Percentiles rank a stretch among this genome's conserved stretches.
phyloP scores from a whole-genome alignment of 2,888 invertebrate genomes.

The Pantelozetes paolii region DNA sequence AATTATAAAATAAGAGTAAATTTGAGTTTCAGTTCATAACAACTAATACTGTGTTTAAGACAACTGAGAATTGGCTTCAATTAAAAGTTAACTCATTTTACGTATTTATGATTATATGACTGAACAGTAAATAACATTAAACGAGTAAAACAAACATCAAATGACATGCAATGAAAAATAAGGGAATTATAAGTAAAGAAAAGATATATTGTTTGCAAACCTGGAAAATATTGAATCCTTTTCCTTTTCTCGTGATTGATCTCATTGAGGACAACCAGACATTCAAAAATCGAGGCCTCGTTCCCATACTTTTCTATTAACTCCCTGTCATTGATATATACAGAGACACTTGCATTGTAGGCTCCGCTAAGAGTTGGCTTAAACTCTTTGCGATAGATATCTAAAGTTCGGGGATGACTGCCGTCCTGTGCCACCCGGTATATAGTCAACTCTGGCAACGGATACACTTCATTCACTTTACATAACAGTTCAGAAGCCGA shows the following conservation, averaged over 20 bases:
- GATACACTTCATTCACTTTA: constrained; percentile 48
- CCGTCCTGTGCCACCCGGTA: constrained; percentile 45
- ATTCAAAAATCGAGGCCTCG: constrained; percentile 43
- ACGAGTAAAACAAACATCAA: constrained; percentile 1
- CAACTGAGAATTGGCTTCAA: constrained; percentile 23
- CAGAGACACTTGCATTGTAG: constrained; percentile 35
- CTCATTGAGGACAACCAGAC: constrained; percentile 43
- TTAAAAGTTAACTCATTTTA: constrained; percentile 19
- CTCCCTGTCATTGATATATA: constrained; percentile 31
- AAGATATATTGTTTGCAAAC: too few relatives aligned
- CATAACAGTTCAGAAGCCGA: constrained; percentile 44
- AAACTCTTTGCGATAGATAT: not conserved
- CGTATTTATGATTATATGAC: not conserved
- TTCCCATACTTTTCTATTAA: constrained; percentile 36
- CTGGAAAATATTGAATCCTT: constrained; percentile 44
- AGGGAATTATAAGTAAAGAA: not conserved
- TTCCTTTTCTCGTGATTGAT: constrained; percentile 43
- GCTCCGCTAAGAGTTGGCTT: constrained; percentile 23
- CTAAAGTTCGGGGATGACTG: constrained; percentile 16
- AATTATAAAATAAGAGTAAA: constrained; percentile 1
- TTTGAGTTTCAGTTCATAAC: not conserved
- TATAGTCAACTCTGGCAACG: constrained; percentile 48
- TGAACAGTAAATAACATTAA: not conserved
- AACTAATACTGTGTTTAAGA: too few relatives aligned
- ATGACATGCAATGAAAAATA: too few relatives aligned